Conservation (phyloP, 2,888 invertebrate species). For the Biston stratarius region DNA sequence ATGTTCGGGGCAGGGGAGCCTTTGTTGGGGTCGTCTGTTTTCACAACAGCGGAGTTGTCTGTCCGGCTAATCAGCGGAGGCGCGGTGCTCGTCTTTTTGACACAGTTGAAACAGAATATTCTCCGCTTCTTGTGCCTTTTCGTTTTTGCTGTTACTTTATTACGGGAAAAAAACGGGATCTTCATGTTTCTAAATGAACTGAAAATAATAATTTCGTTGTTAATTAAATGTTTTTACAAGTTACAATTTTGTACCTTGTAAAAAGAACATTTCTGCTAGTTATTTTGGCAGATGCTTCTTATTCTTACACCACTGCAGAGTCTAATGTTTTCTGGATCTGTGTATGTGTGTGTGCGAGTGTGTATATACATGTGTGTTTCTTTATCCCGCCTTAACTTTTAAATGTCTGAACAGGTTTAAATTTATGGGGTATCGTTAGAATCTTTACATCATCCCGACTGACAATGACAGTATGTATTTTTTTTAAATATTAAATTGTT, state of each 20-base stretch:
- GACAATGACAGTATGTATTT: no score
- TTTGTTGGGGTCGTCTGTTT: conserved; percentile 15
- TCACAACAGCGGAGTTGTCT: neutral
- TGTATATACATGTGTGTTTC: neutral
- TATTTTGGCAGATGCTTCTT: no score
- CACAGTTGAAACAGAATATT: conserved; percentile 51
- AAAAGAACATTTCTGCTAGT: no score
- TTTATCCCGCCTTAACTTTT: no score
- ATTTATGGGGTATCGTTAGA: no score
- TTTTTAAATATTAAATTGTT: no score
- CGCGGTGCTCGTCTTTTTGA: conserved; percentile 35
- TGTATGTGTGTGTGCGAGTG: no score
- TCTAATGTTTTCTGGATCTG: no score
- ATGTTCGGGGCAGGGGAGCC: neutral
- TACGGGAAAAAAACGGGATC: conserved; percentile 77
- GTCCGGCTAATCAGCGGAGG: neutral
- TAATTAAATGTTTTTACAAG: neutral
- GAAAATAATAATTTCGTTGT: conserved; percentile 39
- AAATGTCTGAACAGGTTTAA: no score
- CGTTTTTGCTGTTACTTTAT: conserved; percentile 50
- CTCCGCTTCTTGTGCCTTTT: conserved; percentile 62
- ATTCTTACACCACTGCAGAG: no score
- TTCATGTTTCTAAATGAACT: conserved; percentile 63
- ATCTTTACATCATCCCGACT: no score
- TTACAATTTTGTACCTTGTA: no score